Conservation (phyloP, 2,888 invertebrate species). For the Cosmopolites sordidus region DNA sequence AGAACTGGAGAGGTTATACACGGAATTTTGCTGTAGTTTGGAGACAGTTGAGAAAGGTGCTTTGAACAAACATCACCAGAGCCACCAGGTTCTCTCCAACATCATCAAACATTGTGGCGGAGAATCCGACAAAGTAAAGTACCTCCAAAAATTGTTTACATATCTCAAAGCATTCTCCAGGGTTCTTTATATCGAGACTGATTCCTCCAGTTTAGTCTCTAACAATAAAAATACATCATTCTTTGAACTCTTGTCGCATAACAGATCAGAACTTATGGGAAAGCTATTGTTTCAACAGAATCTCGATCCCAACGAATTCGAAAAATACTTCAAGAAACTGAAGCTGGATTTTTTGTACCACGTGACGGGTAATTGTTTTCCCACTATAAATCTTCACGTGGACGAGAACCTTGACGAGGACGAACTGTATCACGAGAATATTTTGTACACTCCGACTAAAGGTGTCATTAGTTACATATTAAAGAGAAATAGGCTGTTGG, state of each 20-base stretch:
- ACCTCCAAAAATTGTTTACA: constrained; percentile 55
- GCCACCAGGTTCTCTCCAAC: constrained; percentile 52
- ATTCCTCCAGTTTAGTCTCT: constrained; percentile 41
- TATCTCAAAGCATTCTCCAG: constrained; percentile 57
- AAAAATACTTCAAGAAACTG: constrained; percentile 62
- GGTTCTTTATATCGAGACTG: constrained; percentile 44
- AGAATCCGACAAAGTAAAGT: constrained; percentile 35
- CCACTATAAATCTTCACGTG: constrained; percentile 55
- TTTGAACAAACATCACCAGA: constrained; percentile 54
- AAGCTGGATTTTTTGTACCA: constrained; percentile 72
- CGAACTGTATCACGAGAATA: constrained; percentile 47
- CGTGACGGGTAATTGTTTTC: constrained; percentile 68
- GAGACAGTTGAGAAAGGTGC: constrained; percentile 35
- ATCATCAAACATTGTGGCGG: constrained; percentile 50
- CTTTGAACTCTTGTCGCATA: constrained; percentile 53
- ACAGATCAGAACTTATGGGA: constrained; percentile 60
- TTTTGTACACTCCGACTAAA: constrained; percentile 47
- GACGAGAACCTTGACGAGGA: constrained; percentile 51
- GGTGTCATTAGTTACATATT: constrained; percentile 60
- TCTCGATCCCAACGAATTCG: constrained; percentile 64
- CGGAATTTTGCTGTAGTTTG: constrained; percentile 45
- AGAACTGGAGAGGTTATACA: constrained; percentile 49
- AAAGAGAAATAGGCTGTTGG: constrained; percentile 64
- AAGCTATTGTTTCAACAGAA: constrained; percentile 65
- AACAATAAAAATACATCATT: constrained; percentile 46